Evolutionary conservation across 2,888 invertebrate genomes (phyloP).

Genomic region (Suillia variegata): DNA sequence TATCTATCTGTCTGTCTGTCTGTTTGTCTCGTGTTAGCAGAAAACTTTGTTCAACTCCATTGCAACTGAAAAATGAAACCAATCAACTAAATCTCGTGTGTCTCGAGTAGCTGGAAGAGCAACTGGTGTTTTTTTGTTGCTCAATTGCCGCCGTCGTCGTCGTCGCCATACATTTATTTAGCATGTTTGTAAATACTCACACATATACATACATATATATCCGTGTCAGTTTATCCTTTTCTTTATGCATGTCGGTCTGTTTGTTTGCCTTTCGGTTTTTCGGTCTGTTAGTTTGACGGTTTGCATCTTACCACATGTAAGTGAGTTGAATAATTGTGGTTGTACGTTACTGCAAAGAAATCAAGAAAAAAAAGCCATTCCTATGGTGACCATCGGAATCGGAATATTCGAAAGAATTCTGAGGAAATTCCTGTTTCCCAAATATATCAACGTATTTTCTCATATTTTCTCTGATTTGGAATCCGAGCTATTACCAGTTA

Average conservation of each 20-base stretch:
- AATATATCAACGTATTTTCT: too few species aligned
- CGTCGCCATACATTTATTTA: not conserved
- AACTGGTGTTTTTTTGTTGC: not conserved
- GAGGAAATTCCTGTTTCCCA: too few species aligned
- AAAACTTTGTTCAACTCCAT: slow-evolving; percentile 13
- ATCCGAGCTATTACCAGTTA: too few species aligned
- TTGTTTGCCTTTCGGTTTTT: too few species aligned
- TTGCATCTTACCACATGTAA: slow-evolving; percentile 2
- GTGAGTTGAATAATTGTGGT: slow-evolving; percentile 4
- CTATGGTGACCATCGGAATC: too few species aligned
- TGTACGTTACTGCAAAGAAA: not conserved
- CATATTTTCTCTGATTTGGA: too few species aligned
- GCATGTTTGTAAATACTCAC: not conserved
- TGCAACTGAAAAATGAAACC: slow-evolving; percentile 14
- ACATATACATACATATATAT: not conserved
- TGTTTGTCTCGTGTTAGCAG: too few species aligned
- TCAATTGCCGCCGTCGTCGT: not conserved
- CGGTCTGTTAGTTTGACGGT: not conserved
- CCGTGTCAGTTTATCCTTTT: not conserved
- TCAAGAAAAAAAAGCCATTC: too few species aligned
- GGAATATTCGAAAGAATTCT: too few species aligned
- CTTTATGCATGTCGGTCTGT: not conserved
- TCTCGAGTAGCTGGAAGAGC: not conserved
- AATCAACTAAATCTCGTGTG: slow-evolving; percentile 13
- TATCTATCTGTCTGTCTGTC: too few species aligned